Base-by-base conservation (phyloP, 1,140 invertebrate genomes). In the Drosophila yakuba region DNA sequence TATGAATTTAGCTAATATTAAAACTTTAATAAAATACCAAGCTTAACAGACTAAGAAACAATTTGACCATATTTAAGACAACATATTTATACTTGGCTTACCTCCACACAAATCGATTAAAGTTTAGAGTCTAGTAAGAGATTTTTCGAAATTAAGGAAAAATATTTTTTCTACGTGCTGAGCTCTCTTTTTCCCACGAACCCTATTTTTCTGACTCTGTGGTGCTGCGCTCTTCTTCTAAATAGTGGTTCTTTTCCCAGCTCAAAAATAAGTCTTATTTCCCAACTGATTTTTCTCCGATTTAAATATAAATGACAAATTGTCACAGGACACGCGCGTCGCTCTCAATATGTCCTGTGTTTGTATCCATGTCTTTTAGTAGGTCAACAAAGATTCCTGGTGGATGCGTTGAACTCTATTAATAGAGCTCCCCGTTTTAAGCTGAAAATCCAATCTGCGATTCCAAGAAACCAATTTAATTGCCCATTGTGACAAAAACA, bases 391-490 rank as follows among this genome's bases (percentile, higher is more conserved):
- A 55, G 17, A 44, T 41, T 38, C 35, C 28, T 28, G 11, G 20
- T 43, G 15, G 43, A 71, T 58, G 57, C 14, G 43, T 57, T 71
- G 57, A 51, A 36, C 4, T 15, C 17, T 57, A 57, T n/a, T 47
- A 48, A 23, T 71, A 47, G 60, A 45, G n/a, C 28, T 35, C 28
- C 5, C 35, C 8, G 15, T 23, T 63, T 28, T 41, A 69, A 71
- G 67, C 51, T 68, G 64, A 38, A 54, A 45, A 60, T 68, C 61
- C 61, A 28, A 20, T 36, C 52, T 36, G 12, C 43, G 10, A 50
- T 74, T 74, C 72, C 45, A 10, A 74, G 72, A 74, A 74, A 64
- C 23, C 73, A 50, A 62, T 74, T 73, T 60, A 56, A 50, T 74
- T 73, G n/a, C 36, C 23, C 35, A 56, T 63, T 54, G 71, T 66